Evolutionary conservation across 2,797 vertebrate species (phyloP).

Genomic region (Clarias platycephalus): DNA sequence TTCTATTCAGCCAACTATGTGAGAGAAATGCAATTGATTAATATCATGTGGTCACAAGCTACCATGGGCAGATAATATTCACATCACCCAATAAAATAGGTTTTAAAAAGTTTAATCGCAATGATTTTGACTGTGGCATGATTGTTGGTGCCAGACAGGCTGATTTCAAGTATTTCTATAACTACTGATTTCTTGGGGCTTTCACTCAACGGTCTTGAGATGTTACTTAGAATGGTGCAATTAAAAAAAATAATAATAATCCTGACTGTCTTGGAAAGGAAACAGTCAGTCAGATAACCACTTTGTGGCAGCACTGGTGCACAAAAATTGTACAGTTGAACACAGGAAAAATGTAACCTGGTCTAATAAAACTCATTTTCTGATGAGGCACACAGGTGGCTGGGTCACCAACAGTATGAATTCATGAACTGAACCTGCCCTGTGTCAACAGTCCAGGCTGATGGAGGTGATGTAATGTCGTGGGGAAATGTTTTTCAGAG

Average conservation of each 20-base stretch:
- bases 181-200: background rate
- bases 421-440: no score
- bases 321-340: background rate
- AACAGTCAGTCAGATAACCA: no score
- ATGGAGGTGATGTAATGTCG: background rate
- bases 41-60: no score
- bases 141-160: background rate
- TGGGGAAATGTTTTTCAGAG: no score
- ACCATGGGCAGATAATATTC: background rate
- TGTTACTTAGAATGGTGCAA: background rate
- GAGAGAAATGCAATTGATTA: background rate
- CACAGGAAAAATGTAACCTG: background rate
- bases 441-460: background rate
- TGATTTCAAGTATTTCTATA: background rate
- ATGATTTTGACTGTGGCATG: background rate
- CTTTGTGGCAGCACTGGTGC: background rate
- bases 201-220: background rate
- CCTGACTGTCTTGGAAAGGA: no score
- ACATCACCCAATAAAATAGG: background rate
- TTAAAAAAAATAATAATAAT: background rate
- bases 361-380: background rate
- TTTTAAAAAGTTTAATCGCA: background rate
- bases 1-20: background rate
- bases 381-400: background rate
- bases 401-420: no score